A percentile compares a stretch with the other conserved stretches of the same genome.
phyloP scores from a whole-genome alignment of 2,797 vertebrate genomes.

The Enoplosus armatus region DNA sequence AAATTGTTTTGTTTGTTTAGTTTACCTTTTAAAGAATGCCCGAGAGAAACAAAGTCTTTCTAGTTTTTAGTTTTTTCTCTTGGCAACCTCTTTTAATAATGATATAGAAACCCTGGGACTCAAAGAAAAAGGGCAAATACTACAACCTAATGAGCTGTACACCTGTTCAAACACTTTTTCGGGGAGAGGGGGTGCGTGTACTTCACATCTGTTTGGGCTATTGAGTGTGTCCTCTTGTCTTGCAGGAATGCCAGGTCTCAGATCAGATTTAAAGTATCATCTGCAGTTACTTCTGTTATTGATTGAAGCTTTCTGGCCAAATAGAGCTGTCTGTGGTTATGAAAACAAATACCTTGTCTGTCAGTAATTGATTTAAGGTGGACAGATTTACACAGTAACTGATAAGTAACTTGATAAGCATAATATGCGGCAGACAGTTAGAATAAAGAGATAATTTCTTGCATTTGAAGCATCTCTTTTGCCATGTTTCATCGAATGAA shows the following conservation, averaged over 20 bases:
- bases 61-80: slow-evolving; percentile 6
- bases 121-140: slow-evolving; percentile 43
- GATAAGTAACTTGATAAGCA: not conserved
- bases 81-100: slow-evolving; percentile 40
- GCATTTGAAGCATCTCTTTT: not conserved
- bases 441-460: not conserved
- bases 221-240: slow-evolving; percentile 23
- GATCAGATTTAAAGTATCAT: slow-evolving; percentile 45
- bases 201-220: slow-evolving; percentile 40
- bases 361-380: slow-evolving; percentile 25
- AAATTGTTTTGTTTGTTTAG: slow-evolving; percentile 18
- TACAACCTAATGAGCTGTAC: slow-evolving; percentile 49
- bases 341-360: slow-evolving; percentile 21
- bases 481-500: not conserved
- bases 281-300: slow-evolving; percentile 37
- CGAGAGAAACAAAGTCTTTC: slow-evolving; percentile 15
- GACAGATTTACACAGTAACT: slow-evolving; percentile 11
- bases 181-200: not conserved
- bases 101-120: slow-evolving; percentile 39
- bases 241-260: slow-evolving; percentile 31
- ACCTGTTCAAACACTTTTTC: slow-evolving; percentile 66
- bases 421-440: not conserved
- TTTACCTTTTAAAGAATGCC: slow-evolving; percentile 10
- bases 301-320: slow-evolving; percentile 29
- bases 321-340: slow-evolving; percentile 30